Percentiles rank a stretch among this genome's conserved stretches.
phyloP scores from a whole-genome alignment of 2,797 vertebrate species.

The Xiphorhynchus erythropygius region DNA sequence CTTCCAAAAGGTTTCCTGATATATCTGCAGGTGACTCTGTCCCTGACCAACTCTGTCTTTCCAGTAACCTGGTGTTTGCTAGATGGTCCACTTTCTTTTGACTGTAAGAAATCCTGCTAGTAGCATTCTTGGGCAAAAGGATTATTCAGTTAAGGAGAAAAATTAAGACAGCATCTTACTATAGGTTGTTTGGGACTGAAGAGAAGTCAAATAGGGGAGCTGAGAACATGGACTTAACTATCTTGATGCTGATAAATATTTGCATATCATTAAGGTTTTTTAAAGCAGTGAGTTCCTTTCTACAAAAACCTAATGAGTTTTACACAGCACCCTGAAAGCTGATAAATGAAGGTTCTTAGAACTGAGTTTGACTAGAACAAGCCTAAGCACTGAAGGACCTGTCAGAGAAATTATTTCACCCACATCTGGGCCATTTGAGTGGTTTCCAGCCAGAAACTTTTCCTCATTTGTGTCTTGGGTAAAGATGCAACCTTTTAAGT shows the following conservation, averaged over 20 bases:
- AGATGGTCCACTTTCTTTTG: background rate
- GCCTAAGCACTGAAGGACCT: background rate
- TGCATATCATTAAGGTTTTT: background rate
- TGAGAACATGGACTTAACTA: background rate
- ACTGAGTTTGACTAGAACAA: background rate
- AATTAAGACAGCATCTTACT: background rate
- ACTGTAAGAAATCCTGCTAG: background rate
- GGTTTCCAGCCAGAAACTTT: background rate
- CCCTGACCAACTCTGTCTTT: background rate
- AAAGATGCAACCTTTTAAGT: background rate
- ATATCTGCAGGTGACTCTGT: background rate
- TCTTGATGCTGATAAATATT: background rate
- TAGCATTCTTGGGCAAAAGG: background rate
- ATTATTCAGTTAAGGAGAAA: background rate
- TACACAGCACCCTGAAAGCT: background rate
- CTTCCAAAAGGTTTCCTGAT: background rate
- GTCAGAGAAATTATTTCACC: background rate
- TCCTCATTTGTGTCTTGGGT: background rate
- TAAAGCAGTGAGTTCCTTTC: conserved; percentile 7
- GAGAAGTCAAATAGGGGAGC: background rate
- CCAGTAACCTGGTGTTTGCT: background rate
- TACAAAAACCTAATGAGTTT: background rate
- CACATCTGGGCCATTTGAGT: background rate
- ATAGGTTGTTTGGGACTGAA: background rate
- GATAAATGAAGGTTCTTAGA: background rate